phyloP scores from a whole-genome alignment of 2,888 invertebrate species.

The Brenthis hecate region DNA sequence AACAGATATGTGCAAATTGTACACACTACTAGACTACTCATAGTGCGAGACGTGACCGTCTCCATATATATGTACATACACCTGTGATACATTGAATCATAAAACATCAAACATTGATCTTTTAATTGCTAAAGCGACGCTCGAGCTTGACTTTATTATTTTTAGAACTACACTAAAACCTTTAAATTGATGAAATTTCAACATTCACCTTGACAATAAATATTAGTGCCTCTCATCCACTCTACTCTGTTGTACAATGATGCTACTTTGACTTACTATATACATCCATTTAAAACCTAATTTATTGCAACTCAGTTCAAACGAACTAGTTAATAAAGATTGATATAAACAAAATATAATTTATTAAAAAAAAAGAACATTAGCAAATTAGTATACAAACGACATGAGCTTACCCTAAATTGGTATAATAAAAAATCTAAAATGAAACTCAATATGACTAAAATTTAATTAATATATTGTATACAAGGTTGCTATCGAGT shows the following conservation, averaged over 20 bases:
- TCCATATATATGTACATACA: too few species aligned
- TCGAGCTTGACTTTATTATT: too few species aligned
- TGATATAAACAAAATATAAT: neutral
- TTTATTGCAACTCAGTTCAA: too few species aligned
- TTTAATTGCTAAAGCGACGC: too few species aligned
- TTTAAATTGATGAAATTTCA: neutral
- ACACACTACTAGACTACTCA: too few species aligned
- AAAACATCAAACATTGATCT: too few species aligned
- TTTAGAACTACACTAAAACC: neutral
- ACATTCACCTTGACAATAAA: neutral
- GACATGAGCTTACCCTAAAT: neutral
- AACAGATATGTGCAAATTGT: too few species aligned
- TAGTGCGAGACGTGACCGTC: too few species aligned
- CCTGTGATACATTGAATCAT: too few species aligned
- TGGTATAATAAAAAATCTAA: constrained; percentile 3
- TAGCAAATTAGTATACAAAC: constrained; percentile 2
- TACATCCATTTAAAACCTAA: neutral
- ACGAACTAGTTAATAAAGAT: too few species aligned
- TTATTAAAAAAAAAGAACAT: neutral
- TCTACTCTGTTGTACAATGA: neutral
- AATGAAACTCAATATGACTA: constrained; percentile 5
- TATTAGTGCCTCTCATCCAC: neutral
- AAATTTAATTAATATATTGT: neutral
- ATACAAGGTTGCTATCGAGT: neutral
- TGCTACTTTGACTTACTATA: too few species aligned